These are phyloP conservation scores for Eupsittula cactorum DNA, from an alignment of 2,113 vertebrate genomes.

Conservation along the genomic window DNA sequence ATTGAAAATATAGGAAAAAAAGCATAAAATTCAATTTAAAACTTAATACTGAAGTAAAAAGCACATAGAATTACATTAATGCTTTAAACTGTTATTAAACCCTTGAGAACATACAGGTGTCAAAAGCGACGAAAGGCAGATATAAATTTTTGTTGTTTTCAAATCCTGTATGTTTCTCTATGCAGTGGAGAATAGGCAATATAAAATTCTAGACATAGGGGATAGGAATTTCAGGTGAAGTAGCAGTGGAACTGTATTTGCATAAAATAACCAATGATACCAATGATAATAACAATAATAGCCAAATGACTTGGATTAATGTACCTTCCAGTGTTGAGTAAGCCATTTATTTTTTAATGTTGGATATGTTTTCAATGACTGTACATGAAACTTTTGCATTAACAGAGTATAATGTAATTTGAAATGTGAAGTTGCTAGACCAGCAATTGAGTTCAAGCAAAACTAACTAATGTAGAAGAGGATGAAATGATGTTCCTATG, in stretches of 20 bases:
- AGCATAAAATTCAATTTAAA: not conserved
- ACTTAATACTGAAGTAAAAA: not conserved
- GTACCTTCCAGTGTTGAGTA: not conserved
- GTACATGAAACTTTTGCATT: not conserved
- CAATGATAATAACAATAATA: not conserved
- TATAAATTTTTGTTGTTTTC: not conserved
- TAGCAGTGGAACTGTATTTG: not conserved
- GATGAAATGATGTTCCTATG: not conserved
- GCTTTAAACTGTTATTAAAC: not conserved
- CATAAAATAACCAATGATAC: not conserved
- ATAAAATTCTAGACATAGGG: not conserved
- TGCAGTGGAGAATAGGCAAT: not conserved
- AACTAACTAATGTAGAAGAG: not conserved
- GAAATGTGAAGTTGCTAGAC: not conserved
- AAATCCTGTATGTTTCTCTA: not conserved
- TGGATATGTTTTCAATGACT: not conserved
- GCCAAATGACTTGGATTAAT: not conserved
- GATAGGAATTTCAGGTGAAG: not conserved
- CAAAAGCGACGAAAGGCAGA: not conserved
- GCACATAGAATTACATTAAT: not conserved
- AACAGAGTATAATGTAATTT: not conserved
- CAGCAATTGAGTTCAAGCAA: not conserved
- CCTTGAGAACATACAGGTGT: not conserved
- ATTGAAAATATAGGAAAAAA: not conserved
- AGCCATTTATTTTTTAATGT: not conserved